Evolutionary conservation across 2,113 vertebrate genomes (phyloP).

Genomic region (Prunella fulvescens): DNA sequence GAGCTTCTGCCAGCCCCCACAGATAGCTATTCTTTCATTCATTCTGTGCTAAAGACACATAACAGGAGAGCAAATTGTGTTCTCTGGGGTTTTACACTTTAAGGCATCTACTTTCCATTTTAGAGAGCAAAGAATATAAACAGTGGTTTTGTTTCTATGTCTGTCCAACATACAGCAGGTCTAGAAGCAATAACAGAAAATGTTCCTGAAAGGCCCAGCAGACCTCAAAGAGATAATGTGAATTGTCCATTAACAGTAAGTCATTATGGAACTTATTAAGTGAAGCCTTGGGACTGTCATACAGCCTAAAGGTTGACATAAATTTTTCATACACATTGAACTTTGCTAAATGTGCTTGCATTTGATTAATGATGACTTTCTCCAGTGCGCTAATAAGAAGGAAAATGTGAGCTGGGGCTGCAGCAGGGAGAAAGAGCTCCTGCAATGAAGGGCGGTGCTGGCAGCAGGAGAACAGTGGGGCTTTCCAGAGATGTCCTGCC

Average conservation of each 20-base stretch:
- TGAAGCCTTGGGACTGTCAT: constrained; percentile 48
- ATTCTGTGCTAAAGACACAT: background rate
- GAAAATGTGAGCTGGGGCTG: background rate
- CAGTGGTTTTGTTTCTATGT: background rate
- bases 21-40: background rate
- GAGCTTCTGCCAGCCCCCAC: background rate
- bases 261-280: constrained; percentile 61
- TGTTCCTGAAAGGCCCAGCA: constrained; percentile 28
- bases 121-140: background rate
- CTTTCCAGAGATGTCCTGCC: background rate
- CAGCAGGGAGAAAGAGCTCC: background rate
- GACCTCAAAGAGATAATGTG: constrained; percentile 35
- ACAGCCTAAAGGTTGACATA: constrained; percentile 59
- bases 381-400: background rate
- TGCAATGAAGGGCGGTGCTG: background rate
- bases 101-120: background rate
- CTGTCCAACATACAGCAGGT: background rate
- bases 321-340: constrained; percentile 64
- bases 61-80: background rate
- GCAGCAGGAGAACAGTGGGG: background rate
- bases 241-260: constrained; percentile 28
- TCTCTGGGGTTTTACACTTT: background rate
- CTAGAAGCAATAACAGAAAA: constrained; percentile 29
- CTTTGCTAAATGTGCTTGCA: constrained; percentile 52
- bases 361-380: constrained; percentile 62